Base-by-base conservation (phyloP, 2,888 invertebrate species). In the Muschampia plurimacula region DNA sequence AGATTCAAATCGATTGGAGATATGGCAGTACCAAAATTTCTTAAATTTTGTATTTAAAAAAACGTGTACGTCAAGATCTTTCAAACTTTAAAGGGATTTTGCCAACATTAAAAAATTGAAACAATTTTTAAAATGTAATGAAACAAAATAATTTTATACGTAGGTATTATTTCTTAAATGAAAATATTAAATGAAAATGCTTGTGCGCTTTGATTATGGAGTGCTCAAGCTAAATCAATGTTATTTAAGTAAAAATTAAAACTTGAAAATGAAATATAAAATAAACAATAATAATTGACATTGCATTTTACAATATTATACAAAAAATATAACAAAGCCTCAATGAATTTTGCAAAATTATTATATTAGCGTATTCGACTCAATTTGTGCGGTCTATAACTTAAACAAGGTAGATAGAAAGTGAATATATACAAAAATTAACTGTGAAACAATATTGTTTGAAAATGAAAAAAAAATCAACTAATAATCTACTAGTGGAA, bases 311-410 rank as follows among this genome's bases (percentile, higher is more conserved):
- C n/a, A 49, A n/a, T n/a, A 49, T 6, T 6, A 7, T 49, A n/a
- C 6, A 49, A 49, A 0, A 49, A n/a, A 49, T 49, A n/a, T 49
- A 12, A 49, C 3, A n/a, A 49, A 49, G 49, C 49, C 4, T 49
- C n/a, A 49, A n/a, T 49, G 49, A 55, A 55, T 10, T 55, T 22
- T 55, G 22, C 8, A 22, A 22, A 28, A 55, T 57, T 57, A 57
- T 57, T 8, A 57, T 57, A 59, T 44, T 65, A 66, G 71, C 71
- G 71, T 46, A 66, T 65, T 60, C n/a, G 15, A 49, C 81, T 85
- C 86, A 85, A 83, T 86, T 85, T 77, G 77, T 81, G 82, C 84
- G 83, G 83, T 79, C 78, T 67, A 70, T 41, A 41, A 39, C 7
- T 32, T 55, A 32, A 67, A 67, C 67, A n/a, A 59, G 57, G 59